phyloP scores from a whole-genome alignment of 2,888 invertebrate species.

The Pomacea canaliculata region DNA sequence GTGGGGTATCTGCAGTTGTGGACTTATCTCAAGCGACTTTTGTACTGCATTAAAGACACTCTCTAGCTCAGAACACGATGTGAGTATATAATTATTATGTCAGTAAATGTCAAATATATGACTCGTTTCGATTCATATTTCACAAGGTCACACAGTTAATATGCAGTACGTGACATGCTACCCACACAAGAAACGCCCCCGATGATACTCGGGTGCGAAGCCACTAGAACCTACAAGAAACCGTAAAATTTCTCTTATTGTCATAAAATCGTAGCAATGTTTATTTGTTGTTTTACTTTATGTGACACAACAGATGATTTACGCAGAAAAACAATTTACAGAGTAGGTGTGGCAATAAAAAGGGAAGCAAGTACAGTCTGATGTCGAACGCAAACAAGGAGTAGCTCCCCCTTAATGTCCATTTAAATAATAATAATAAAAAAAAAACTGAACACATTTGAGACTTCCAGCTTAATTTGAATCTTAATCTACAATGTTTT shows the following conservation, averaged over 20 bases:
- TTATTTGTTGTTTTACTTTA: no score
- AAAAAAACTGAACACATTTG: not conserved
- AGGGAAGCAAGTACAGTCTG: no score
- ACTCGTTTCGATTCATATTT: no score
- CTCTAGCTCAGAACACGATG: constrained; percentile 29
- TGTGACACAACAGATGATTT: not conserved
- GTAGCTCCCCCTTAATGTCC: not conserved
- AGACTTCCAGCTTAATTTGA: not conserved
- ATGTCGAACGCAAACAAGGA: not conserved
- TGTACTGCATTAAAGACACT: constrained; percentile 18
- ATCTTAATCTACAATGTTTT: not conserved
- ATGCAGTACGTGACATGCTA: no score
- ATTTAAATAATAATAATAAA: no score
- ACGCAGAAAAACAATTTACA: not conserved
- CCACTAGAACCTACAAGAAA: no score
- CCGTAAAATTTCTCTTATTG: no score
- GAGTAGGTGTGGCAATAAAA: no score
- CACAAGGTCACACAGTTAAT: no score
- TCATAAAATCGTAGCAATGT: no score
- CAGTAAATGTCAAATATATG: not conserved
- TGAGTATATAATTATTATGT: not conserved
- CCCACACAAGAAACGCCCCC: no score
- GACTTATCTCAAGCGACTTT: constrained; percentile 32
- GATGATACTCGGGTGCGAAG: no score
- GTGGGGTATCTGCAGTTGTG: constrained; percentile 36